A percentile compares a stretch with the other conserved stretches of the same genome.
Conservation (phyloP, 2,888 invertebrate species). For the Lasioglossum vierecki region DNA sequence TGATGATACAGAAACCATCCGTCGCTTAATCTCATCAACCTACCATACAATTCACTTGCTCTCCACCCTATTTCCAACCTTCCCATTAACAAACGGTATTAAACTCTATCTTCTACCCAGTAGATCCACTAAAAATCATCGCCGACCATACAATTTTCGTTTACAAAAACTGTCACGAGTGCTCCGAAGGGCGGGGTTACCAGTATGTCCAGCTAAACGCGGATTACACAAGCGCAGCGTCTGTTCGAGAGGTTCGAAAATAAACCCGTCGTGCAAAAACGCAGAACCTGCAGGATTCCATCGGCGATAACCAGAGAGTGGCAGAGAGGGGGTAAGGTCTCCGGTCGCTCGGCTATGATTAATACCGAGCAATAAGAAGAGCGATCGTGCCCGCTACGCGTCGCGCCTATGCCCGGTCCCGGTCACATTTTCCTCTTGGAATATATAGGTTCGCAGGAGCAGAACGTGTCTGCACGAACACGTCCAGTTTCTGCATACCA, state of each 20-base stretch:
- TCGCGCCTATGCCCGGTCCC: not conserved
- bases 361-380: conserved; percentile 46
- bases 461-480: conserved; percentile 29
- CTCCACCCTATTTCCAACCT: not conserved
- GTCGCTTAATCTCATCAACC: not conserved
- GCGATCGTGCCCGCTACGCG: conserved; percentile 37
- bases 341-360: conserved; percentile 52
- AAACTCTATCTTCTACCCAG: not conserved
- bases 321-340: conserved; percentile 18
- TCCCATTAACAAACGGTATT: not conserved
- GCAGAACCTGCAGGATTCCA: conserved; percentile 46
- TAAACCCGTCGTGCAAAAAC: conserved; percentile 33
- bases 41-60: not conserved
- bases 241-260: conserved; percentile 30
- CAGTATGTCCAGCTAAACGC: conserved; percentile 10
- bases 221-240: conserved; percentile 38
- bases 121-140: not conserved
- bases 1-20: not conserved
- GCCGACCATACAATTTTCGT: not conserved
- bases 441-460: conserved; percentile 17
- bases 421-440: conserved; percentile 36
- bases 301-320: conserved; percentile 38
- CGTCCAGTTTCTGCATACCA: conserved; percentile 56
- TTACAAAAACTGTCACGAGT: not conserved
- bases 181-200: not conserved